These are phyloP conservation scores for Bembecia ichneumoniformis DNA, from an alignment of 2,888 invertebrate genomes.

Conservation along the genomic window DNA sequence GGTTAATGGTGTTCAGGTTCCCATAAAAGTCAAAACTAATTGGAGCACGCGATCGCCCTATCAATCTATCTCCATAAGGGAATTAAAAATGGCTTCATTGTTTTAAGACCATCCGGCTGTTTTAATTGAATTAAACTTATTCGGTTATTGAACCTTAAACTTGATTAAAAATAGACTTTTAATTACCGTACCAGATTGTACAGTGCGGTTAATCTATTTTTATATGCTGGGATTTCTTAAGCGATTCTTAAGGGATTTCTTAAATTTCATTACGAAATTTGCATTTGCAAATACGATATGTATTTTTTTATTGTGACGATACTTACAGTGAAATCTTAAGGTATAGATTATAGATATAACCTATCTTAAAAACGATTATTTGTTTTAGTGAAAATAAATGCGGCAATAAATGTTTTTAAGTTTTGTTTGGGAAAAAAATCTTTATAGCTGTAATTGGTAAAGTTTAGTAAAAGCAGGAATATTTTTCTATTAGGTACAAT, in stretches of 20 bases:
- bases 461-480: no score
- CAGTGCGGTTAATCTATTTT: background rate
- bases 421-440: no score
- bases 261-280: background rate
- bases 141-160: conserved; percentile 20
- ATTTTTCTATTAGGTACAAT: no score
- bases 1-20: conserved; percentile 35
- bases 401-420: no score
- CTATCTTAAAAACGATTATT: no score
- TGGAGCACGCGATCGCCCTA: conserved; percentile 53
- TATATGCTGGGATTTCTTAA: background rate
- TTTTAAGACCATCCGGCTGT: conserved; percentile 11
- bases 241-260: background rate
- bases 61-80: conserved; percentile 40
- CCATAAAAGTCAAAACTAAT: conserved; percentile 41
- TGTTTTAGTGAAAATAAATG: no score
- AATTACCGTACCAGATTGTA: background rate
- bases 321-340: no score
- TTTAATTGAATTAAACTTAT: conserved; percentile 21
- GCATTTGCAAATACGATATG: background rate
- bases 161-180: conserved; percentile 1
- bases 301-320: no score
- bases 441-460: no score
- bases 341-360: no score
- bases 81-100: conserved; percentile 38